phyloP scores from a whole-genome alignment of 2,888 invertebrate genomes.

The Drosophila birchii region DNA sequence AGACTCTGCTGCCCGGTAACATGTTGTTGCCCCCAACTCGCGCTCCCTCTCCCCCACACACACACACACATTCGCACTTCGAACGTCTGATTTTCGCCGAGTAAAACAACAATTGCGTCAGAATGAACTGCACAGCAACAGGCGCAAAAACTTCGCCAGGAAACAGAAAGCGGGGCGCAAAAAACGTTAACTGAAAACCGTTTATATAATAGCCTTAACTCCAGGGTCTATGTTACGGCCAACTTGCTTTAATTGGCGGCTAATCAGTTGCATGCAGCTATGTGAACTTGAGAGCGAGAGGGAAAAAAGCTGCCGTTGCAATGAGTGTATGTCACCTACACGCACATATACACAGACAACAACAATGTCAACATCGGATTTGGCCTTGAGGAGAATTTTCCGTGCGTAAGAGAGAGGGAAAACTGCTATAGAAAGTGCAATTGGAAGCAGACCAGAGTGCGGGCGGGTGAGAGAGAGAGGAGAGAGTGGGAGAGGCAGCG shows the following conservation, averaged over 20 bases:
- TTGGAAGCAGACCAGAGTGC: constrained; percentile 68
- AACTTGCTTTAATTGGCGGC: constrained; percentile 39
- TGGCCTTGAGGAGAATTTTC: constrained; percentile 63
- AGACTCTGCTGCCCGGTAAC: constrained; percentile 55
- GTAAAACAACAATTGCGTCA: constrained; percentile 51
- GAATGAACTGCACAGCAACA: constrained; percentile 65
- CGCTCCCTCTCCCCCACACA: constrained; percentile 9
- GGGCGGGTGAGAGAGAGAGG: constrained; percentile 16
- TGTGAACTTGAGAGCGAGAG: constrained; percentile 41
- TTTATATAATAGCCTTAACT: constrained; percentile 20
- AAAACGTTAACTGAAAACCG: constrained; percentile 15
- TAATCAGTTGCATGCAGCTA: constrained; percentile 69
- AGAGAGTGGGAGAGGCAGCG: constrained; percentile 30
- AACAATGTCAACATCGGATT: constrained; percentile 58
- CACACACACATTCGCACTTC: constrained; percentile 11
- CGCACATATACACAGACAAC: constrained; percentile 18
- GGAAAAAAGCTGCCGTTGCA: constrained; percentile 21
- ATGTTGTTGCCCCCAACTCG: constrained; percentile 52
- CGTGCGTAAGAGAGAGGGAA: constrained; percentile 23
- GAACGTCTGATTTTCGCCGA: constrained; percentile 19
- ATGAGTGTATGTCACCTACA: constrained; percentile 49
- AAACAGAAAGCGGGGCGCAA: constrained; percentile 5
- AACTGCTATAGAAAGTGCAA: constrained; percentile 59
- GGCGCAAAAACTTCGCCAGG: constrained; percentile 15
- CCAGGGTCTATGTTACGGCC: constrained; percentile 63